Base-by-base conservation (phyloP, 2,888 invertebrate species). In the Amphimallon solstitiale region DNA sequence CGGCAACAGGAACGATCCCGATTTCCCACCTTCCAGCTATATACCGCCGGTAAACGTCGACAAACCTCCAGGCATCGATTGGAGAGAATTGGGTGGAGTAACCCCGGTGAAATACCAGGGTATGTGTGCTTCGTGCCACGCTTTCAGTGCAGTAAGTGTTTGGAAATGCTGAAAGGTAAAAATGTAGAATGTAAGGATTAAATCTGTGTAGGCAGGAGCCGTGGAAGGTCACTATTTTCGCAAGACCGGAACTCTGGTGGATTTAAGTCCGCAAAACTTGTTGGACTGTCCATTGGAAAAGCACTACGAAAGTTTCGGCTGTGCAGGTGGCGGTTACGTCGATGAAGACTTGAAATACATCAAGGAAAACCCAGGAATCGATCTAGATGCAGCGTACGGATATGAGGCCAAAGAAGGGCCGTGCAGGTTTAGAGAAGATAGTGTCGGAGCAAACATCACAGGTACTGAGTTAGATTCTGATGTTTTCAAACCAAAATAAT, bases 231-330 rank as follows among this genome's bases (percentile, higher is more conserved):
- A 86, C 65, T 78, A 83, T 69, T 84, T 80, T 75, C 75, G 83
- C 7, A 84, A 85, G 75, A 81, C 81, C 35, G 84, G 84, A 5
- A 77, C 80, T 37, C 76, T 86, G 14, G 78, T 83, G 2, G 84
- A 85, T 35, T 77, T 87, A 10, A 86, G 86, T 70, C 85, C 85
- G 66, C 87, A 88, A 74, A 86, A 88, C 75, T 76, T 87, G 35
- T 79, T 87, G 23, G 87, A 87, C 73, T 87, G 87, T 72, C 37
- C 60, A 7, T 19, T 34, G 23, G 84, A 84, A 2, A 74, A 70
- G n/a, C 46, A 63, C 12, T 85, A 83, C 68, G 85, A 83, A 10
- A 87, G 86, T 73, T 76, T 81, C 34, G 87, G 87, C 1, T 87
- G 87, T 34, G 19, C 21, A 15, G 61, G 61, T 3, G 54, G 54